A percentile compares a stretch with the other conserved stretches of the same genome.
Conservation (phyloP, 1,140 invertebrate genomes). For the Solenopsis fugax region DNA sequence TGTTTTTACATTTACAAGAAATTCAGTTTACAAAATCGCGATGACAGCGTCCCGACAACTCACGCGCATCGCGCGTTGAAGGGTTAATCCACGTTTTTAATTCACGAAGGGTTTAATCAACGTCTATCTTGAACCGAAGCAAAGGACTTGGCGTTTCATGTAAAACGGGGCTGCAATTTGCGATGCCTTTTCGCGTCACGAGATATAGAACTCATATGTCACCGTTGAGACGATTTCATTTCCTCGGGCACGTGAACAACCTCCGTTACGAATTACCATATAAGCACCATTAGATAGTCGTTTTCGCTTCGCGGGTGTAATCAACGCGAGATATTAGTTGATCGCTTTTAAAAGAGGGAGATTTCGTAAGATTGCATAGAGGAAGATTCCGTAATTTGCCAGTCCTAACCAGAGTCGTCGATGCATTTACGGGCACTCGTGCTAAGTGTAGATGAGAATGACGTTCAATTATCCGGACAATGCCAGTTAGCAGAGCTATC, state of each 20-base stretch:
- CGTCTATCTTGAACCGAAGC: constrained; percentile 5
- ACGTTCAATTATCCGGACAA: constrained; percentile 25
- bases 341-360: constrained; percentile 6
- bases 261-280: background rate
- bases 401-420: background rate
- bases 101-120: constrained; percentile 31
- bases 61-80: background rate
- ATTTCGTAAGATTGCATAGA: no score
- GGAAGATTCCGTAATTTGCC: constrained; percentile 30
- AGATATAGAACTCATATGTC: constrained; percentile 17
- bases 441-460: background rate
- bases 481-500: background rate
- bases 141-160: background rate
- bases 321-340: background rate
- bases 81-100: constrained; percentile 7
- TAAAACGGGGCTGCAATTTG: background rate
- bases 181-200: constrained; percentile 3
- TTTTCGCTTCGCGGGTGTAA: background rate
- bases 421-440: background rate
- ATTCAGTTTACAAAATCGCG: background rate
- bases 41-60: background rate
- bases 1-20: background rate
- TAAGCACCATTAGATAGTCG: background rate
- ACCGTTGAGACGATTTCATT: constrained; percentile 21
- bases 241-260: constrained; percentile 4